phyloP scores from a whole-genome alignment of 2,797 vertebrate genomes.

The Gephyroberyx darwinii region DNA sequence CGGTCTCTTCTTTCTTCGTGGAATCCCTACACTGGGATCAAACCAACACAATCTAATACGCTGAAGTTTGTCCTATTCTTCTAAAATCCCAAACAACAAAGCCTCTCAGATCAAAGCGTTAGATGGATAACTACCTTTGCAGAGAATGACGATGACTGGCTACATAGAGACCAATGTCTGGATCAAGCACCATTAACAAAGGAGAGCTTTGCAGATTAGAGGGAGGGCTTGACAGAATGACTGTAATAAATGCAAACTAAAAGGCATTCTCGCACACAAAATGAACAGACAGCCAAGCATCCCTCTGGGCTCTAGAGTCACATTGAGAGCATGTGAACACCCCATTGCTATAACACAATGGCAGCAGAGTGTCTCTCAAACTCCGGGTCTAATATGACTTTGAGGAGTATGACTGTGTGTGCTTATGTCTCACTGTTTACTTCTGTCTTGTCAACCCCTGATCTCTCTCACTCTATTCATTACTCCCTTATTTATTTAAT shows the following conservation, averaged over 20 bases:
- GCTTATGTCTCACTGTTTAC: slow-evolving; percentile 1
- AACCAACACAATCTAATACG: slow-evolving; percentile 3
- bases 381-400: slow-evolving; percentile 22
- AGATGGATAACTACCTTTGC: background rate
- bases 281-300: slow-evolving; percentile 38
- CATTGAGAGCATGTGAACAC: slow-evolving; percentile 44
- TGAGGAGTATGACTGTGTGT: slow-evolving; percentile 2
- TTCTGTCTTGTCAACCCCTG: background rate
- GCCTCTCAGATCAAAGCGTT: slow-evolving; percentile 3
- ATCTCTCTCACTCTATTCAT: background rate
- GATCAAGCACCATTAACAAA: slow-evolving; percentile 2
- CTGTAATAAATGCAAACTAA: slow-evolving; percentile 3
- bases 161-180: background rate
- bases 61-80: slow-evolving; percentile 7
- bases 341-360: slow-evolving; percentile 33
- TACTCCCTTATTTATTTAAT: slow-evolving; percentile 28
- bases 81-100: slow-evolving; percentile 13
- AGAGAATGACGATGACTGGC: background rate
- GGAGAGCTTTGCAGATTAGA: slow-evolving; percentile 5
- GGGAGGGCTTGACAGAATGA: slow-evolving; percentile 2
- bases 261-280: slow-evolving; percentile 1
- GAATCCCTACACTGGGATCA: slow-evolving; percentile 15
- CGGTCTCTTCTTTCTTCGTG: background rate
- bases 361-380: slow-evolving; percentile 34
- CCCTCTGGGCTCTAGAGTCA: slow-evolving; percentile 46